Percentiles rank a stretch among this genome's conserved stretches.
Conservation (phyloP, 2,797 vertebrate species). For the Darevskia nairensis region DNA sequence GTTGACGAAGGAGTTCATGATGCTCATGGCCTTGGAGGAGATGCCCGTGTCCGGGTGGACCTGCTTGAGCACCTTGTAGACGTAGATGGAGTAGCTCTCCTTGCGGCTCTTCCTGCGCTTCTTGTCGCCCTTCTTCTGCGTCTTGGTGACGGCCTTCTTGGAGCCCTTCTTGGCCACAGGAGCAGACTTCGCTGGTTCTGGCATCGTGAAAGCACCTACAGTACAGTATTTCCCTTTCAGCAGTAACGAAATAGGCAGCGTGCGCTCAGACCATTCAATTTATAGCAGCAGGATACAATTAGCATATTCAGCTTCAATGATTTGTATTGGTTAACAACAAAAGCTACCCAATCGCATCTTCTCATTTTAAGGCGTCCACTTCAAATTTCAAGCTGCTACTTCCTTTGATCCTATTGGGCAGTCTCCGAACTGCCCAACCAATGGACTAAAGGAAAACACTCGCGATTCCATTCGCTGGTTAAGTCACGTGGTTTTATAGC, state of each 20-base stretch:
- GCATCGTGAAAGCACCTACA: background rate
- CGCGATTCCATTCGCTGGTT: background rate
- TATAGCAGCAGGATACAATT: background rate
- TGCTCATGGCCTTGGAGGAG: slow-evolving; percentile 82
- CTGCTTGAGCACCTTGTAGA: slow-evolving; percentile 50
- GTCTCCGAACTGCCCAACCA: background rate
- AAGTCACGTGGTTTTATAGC: background rate
- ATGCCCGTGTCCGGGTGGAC: slow-evolving; percentile 67
- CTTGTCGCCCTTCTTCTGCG: slow-evolving; percentile 21
- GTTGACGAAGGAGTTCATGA: slow-evolving; percentile 81
- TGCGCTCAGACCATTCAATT: background rate
- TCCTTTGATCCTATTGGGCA: background rate
- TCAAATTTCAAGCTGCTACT: background rate
- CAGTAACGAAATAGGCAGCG: background rate
- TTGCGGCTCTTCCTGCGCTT: slow-evolving; percentile 54
- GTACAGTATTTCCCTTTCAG: too few species aligned
- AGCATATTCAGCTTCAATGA: background rate
- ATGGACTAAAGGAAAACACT: background rate
- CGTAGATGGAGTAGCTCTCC: slow-evolving; percentile 79
- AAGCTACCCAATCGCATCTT: too few species aligned
- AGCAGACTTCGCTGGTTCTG: background rate
- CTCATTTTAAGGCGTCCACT: too few species aligned
- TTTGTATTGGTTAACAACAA: background rate
- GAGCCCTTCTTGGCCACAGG: slow-evolving; percentile 20
- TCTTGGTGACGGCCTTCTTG: slow-evolving; percentile 29